Evolutionary conservation across 2,888 invertebrate genomes (phyloP).

Genomic region (Cacoxenus indagator): DNA sequence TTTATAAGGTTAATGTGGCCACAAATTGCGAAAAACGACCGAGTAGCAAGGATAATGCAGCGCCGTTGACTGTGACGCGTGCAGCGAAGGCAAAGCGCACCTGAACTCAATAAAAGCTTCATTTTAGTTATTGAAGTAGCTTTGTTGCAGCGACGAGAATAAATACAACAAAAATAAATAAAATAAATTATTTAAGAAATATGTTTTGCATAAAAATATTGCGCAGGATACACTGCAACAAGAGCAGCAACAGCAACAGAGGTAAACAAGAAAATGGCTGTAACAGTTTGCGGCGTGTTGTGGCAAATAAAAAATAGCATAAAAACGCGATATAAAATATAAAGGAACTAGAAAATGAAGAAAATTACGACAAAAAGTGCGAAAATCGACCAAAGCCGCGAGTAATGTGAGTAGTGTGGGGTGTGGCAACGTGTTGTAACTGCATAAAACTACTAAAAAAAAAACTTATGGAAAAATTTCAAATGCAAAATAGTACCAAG

Average conservation of each 20-base stretch:
- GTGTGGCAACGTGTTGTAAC: constrained; percentile 33
- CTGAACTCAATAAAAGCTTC: constrained; percentile 63
- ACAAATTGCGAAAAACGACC: constrained; percentile 51
- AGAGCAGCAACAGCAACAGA: not conserved
- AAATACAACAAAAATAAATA: constrained; percentile 33
- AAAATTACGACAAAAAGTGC: constrained; percentile 54
- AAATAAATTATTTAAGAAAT: constrained; percentile 62
- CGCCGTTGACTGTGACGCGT: not conserved
- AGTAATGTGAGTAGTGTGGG: constrained; percentile 32
- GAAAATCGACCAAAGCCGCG: constrained; percentile 60
- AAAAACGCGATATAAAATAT: not conserved
- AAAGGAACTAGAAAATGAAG: constrained; percentile 26
- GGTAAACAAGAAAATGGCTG: constrained; percentile 20
- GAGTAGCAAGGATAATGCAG: not conserved
- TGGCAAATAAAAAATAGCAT: constrained; percentile 31
- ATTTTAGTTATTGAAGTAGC: constrained; percentile 59
- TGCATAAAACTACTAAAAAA: constrained; percentile 61
- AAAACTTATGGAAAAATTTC: constrained; percentile 57
- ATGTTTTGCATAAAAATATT: constrained; percentile 57
- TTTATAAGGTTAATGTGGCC: constrained; percentile 61
- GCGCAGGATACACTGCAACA: constrained; percentile 15
- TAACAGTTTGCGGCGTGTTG: constrained; percentile 16
- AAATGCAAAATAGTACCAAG: constrained; percentile 3
- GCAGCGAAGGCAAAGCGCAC: constrained; percentile 36
- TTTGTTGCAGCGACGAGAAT: constrained; percentile 35